phyloP scores from a whole-genome alignment of 2,797 vertebrate species.

The Cirrhinus mrigala region DNA sequence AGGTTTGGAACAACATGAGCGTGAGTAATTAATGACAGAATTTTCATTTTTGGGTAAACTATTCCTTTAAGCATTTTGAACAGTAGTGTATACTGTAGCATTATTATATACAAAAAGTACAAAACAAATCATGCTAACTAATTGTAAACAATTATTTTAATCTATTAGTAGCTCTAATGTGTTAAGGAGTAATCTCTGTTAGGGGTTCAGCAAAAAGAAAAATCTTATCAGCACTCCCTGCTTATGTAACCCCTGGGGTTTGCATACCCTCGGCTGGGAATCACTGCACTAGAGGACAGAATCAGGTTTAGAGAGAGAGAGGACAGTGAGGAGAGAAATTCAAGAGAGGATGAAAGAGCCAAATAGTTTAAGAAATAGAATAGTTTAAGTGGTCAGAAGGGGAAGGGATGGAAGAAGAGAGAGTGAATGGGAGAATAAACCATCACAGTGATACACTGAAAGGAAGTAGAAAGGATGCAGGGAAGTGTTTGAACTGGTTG shows the following conservation, averaged over 20 bases:
- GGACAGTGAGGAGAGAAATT: slow-evolving; percentile 1
- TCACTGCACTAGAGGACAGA: slow-evolving; percentile 28
- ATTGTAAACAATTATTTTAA: neutral
- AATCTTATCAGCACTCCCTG: neutral
- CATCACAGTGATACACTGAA: neutral
- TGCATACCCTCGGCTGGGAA: slow-evolving; percentile 12
- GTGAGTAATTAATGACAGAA: too few relatives aligned
- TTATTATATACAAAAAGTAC: neutral
- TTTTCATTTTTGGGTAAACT: too few relatives aligned
- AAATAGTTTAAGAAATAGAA: neutral
- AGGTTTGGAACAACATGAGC: too few relatives aligned
- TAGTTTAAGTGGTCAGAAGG: neutral
- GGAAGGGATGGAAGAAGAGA: slow-evolving; percentile 3
- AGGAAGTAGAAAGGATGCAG: slow-evolving; percentile 6
- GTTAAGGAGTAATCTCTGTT: neutral
- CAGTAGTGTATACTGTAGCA: neutral
- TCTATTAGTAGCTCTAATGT: neutral
- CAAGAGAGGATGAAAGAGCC: slow-evolving; percentile 17
- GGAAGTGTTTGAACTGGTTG: slow-evolving; percentile 17
- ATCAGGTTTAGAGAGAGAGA: slow-evolving; percentile 18
- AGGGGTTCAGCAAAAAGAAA: neutral
- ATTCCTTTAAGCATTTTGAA: neutral
- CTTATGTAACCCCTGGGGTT: slow-evolving; percentile 11
- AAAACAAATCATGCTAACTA: too few relatives aligned
- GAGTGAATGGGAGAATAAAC: neutral